phyloP scores from a whole-genome alignment of 2,888 invertebrate genomes.

The Podotricha telesiphe region DNA sequence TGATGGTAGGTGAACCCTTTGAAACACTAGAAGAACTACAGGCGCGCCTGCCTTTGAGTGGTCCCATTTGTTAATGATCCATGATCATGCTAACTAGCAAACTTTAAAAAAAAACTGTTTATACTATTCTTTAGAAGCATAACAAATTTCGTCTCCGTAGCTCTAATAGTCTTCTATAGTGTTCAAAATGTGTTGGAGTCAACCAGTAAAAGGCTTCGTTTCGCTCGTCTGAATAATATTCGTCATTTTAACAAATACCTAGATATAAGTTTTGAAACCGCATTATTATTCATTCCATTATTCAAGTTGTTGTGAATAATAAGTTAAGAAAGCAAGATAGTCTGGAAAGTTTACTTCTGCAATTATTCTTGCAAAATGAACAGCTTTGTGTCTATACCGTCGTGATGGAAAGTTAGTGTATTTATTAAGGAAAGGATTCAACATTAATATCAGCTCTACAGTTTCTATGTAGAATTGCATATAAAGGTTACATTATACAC shows the following conservation, averaged over 20 bases:
- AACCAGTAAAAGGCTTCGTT: not conserved
- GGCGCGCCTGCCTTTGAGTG: no score
- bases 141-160: not conserved
- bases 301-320: constrained; percentile 34
- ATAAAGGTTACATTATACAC: no score
- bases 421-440: not conserved
- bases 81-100: no score
- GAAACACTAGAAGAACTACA: no score
- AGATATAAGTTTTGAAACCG: constrained; percentile 1
- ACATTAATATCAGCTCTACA: no score
- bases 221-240: not conserved
- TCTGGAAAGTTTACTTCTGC: constrained; percentile 26
- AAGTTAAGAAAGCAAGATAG: constrained; percentile 25
- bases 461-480: no score
- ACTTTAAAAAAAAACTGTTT: not conserved
- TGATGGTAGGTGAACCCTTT: no score
- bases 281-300: constrained; percentile 30
- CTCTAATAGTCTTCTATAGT: not conserved
- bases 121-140: not conserved
- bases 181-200: not conserved
- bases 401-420: not conserved
- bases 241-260: not conserved
- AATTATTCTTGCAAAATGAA: constrained; percentile 27
- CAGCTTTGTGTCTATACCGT: not conserved
- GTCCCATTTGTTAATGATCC: no score